Base-by-base conservation (phyloP, 2,113 vertebrate genomes). In the Notothenia rossii region DNA sequence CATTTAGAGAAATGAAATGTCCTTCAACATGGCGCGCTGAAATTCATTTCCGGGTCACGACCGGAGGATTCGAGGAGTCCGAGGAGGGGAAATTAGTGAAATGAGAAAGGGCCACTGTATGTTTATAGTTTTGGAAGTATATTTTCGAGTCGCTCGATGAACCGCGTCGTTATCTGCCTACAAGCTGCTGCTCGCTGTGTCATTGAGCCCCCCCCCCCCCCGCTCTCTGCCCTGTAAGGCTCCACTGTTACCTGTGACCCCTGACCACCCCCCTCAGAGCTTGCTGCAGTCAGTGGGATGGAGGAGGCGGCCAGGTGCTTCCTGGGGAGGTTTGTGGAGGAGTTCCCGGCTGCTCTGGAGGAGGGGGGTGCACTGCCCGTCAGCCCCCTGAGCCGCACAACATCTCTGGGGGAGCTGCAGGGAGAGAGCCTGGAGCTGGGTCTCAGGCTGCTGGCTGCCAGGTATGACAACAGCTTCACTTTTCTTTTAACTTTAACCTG, bases 381-480 rank as follows among this genome's bases (percentile, higher is more conserved):
- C 88, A 90, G 74, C 49, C 86, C 89, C 1, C 90, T 89, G 0
- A 97, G 95, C 79, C 51, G 61, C 0, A 77, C 1, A 6, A 87
- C 97, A 40, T 94, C 93, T 61, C 81, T 73, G 67, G 95, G 95
- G 5, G 97, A 98, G 89, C 84, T 95, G 20, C 93, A 88, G 2
- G 97, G 95, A 0, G 96, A 97, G 81, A 94, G 96, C 84, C 83
- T 90, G 2, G 97, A 97, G 12, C 74, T 95, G 77, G 96, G 92
- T 0, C 66, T 95, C 51, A 72, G 92, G 67, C 93, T 98, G 70
- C 91, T 97, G 81, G 69, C 75, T 49, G 85, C 83, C 84, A 96
- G 96, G 97, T 98, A 93, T 67, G 84, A 48, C 45, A 40, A 40
- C 33, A 36, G 33, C 33, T 6, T 36, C n/a, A n/a, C n/a, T n/a